Base-by-base conservation (phyloP, 1,140 invertebrate species). In the Geopemphigus sp. region DNA sequence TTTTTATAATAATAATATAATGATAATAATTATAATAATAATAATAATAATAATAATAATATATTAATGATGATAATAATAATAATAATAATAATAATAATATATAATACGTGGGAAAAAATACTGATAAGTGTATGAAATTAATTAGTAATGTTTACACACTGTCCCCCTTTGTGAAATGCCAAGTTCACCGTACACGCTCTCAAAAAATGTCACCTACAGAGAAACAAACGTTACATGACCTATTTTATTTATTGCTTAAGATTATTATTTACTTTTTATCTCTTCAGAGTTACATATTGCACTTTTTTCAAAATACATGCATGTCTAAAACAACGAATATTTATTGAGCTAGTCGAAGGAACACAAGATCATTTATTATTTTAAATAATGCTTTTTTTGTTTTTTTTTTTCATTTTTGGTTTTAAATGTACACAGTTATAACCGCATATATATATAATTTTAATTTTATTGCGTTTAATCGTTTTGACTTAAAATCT, bases 241-340 rank as follows among this genome's bases (percentile, higher is more conserved):
- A 56, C 19, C 50, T 74, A 57, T 39, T 74, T 56, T 74, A 74
- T 56, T 74, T 74, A 74, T 74, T 74, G 72, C 72, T 74, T 74
- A 57, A 74, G 72, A 74, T 57, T 57, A 39, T 74, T 56, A 57
- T 12, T 24, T 22, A 47, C 24, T 66, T 74, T 74, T n/a, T n/a
- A n/a, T n/a, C n/a, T n/a, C n/a, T n/a, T n/a, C n/a, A n/a, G n/a
- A 57, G 14, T 57, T 56, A 74, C 72, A 39, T 74, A 22, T 59
- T 17, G 50, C 53, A 56, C 12, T 32, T 57, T 45, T 73, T 32
- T 22, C 19, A 26, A 6, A 29, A 26, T 59, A 74, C 32, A 59
- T 56, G 26, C 54, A 59, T 56, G n/a, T 39, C 54, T 57, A 74
- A 74, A 74, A 74, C 29, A 74, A 74, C 54, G 29, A 74, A 74